Evolutionary conservation across 1,140 invertebrate species (phyloP), one percentile per base, ranked within the genome.

Genomic region (Acromyrmex echinatior): DNA sequence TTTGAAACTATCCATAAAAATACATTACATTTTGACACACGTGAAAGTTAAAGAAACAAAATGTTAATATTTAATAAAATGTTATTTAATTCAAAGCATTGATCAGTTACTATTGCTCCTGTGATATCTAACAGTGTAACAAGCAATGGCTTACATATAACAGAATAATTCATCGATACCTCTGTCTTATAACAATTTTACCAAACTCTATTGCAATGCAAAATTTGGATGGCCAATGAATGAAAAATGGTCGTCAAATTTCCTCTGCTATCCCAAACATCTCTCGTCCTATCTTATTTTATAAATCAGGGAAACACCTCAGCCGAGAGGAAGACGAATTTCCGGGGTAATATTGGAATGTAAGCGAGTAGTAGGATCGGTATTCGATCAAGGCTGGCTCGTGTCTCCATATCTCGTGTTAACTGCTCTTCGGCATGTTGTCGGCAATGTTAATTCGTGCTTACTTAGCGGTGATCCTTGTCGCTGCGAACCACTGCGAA

Each of bases 371-470:
- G 16, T 25, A 10, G 10, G 39, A 80, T 86, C 53, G 76, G 76
- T 25, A 81, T 81, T 86, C 84, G 53, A 86, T 80, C 65, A 39
- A 60, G 35, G 7, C 63, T 14, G 60, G 16, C 45, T 58, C 14
- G 60, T 51, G 49, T 39, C 31, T 56, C 31, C 21, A 39, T 39
- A 45, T 71, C 66, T 28, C 66, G 53, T n/a, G 80, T 31, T 63
- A 74, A 74, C 39, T 35, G 63, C 78, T 39, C 70, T 79, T 79
- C 62, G 62, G 62, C 76, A 60, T 86, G 74, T 86, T 21, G 51
- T 78, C 76, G 65, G 49, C 35, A n/a, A 86, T 66, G 73, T 68
- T 79, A 86, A 86, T 68, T 68, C 39, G 49, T 66, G 74, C 84
- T 80, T 66, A 70, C 62, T 70, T 68, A 86, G 53, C 51, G 51